These are phyloP conservation scores for Phaenicophaeus curvirostris DNA, from an alignment of 2,797 vertebrate species.

Conservation along the genomic window DNA sequence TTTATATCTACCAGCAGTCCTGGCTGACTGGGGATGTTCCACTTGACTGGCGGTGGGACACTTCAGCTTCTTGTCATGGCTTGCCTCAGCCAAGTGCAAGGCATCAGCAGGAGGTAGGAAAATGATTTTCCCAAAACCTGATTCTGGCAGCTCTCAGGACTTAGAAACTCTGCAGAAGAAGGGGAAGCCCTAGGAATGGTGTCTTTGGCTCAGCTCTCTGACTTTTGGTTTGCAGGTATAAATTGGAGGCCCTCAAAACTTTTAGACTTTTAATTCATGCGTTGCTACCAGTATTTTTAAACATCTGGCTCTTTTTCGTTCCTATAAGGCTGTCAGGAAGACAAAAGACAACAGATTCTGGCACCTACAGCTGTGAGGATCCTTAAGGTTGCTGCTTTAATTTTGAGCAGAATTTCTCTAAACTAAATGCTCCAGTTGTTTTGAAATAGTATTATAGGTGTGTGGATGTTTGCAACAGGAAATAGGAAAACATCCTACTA, in stretches of 20 bases:
- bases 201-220: neutral
- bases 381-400: neutral
- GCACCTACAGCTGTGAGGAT: neutral
- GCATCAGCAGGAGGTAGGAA: neutral
- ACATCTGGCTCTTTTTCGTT: neutral
- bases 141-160: neutral
- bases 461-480: neutral
- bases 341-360: neutral
- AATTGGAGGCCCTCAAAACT: neutral
- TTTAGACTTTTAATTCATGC: neutral
- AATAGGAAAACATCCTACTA: neutral
- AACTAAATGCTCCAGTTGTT: neutral
- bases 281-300: neutral
- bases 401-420: neutral
- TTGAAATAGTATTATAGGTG: neutral
- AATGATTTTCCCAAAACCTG: neutral
- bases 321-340: neutral
- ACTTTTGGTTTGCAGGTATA: neutral
- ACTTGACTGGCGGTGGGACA: accelerated
- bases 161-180: neutral
- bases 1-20: too few species aligned
- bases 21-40: too few species aligned
- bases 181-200: neutral
- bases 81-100: neutral
- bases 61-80: neutral